Percentiles rank a stretch among this genome's conserved stretches.
These are phyloP conservation scores for Hydrophis major DNA, from an alignment of 2,797 vertebrate genomes.

Conservation along the genomic window DNA sequence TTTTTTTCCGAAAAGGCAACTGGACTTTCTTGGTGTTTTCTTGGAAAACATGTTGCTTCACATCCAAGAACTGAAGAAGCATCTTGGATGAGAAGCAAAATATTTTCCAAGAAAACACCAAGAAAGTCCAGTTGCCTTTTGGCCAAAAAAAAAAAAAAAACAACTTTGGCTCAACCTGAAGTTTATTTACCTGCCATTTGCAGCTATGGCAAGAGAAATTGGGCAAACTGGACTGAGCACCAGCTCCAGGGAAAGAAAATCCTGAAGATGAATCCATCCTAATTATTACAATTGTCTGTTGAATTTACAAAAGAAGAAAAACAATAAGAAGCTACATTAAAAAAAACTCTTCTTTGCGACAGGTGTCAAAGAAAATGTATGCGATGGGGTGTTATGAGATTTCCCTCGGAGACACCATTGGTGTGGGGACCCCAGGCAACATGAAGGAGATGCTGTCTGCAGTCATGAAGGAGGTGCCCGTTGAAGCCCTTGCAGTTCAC, in stretches of 20 bases:
- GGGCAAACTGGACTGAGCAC: neutral
- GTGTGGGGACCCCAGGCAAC: conserved; percentile 88
- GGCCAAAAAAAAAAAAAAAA: neutral
- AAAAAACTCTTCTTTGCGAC: neutral
- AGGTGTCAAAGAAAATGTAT: conserved; percentile 91
- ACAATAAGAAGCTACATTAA: neutral
- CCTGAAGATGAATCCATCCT: neutral
- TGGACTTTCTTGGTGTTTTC: neutral
- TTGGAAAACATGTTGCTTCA: neutral
- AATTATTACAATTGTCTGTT: neutral
- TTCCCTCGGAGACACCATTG: conserved; percentile 94
- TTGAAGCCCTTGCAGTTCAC: conserved; percentile 88
- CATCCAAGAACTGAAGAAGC: no score
- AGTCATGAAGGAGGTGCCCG: conserved; percentile 85
- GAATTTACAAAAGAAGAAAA: neutral
- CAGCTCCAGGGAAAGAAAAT: neutral
- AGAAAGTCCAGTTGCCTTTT: no score
- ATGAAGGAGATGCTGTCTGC: conserved; percentile 88
- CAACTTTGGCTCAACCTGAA: neutral
- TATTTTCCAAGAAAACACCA: no score
- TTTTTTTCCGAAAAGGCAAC: neutral
- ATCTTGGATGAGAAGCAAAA: no score
- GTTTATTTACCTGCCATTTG: neutral
- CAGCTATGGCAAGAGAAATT: neutral
- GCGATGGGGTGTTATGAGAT: conserved; percentile 98